phyloP scores from a whole-genome alignment of 2,888 invertebrate species.

The Idaea straminata region DNA sequence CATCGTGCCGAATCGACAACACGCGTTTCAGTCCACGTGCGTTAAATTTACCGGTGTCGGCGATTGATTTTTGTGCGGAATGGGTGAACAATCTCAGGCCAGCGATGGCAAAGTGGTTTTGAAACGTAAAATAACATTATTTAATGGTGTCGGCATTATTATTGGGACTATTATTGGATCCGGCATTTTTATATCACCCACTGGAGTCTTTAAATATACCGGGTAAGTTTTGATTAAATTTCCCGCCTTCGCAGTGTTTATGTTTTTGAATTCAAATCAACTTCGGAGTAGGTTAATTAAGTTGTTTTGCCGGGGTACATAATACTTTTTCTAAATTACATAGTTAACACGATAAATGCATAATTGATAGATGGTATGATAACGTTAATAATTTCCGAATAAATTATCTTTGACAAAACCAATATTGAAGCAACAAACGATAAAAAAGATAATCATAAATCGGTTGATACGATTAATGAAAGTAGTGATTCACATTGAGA shows the following conservation, averaged over 20 bases:
- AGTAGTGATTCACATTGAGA: neutral
- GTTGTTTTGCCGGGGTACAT: neutral
- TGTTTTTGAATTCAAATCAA: neutral
- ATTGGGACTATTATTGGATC: constrained; percentile 94
- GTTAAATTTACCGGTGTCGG: constrained; percentile 50
- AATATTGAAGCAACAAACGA: constrained; percentile 19
- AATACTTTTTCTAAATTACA: neutral
- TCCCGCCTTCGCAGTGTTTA: constrained; percentile 41
- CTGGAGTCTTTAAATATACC: constrained; percentile 85
- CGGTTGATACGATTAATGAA: neutral
- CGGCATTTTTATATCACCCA: constrained; percentile 96
- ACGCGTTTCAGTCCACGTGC: constrained; percentile 55
- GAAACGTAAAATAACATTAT: constrained; percentile 90
- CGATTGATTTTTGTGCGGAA: constrained; percentile 74
- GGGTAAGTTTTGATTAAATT: constrained; percentile 71
- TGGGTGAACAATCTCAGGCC: constrained; percentile 72
- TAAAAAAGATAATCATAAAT: constrained; percentile 22
- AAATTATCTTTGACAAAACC: constrained; percentile 5
- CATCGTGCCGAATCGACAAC: constrained; percentile 31
- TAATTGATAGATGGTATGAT: neutral
- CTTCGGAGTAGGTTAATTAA: neutral
- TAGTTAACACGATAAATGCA: neutral
- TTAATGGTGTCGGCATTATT: constrained; percentile 93
- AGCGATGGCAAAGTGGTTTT: constrained; percentile 82
- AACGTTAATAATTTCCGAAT: neutral